These are phyloP conservation scores for Lucifuga dentata DNA, from an alignment of 2,113 vertebrate species.

Conservation along the genomic window DNA sequence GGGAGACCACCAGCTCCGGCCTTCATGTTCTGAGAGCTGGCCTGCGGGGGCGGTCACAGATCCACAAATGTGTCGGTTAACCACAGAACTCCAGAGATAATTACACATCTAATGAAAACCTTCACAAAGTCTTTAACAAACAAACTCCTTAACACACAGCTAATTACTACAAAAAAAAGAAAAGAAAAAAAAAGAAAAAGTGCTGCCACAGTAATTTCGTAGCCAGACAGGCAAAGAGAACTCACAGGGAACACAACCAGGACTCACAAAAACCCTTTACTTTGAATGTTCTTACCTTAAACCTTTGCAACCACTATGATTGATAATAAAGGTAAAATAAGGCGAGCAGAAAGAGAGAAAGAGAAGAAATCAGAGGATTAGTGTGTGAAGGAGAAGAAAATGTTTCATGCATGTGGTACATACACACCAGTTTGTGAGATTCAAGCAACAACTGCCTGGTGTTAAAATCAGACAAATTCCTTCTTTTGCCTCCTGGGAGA, in stretches of 20 bases:
- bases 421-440: conserved; percentile 13
- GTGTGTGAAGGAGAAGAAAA: conserved; percentile 59
- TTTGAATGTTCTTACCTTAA: conserved; percentile 95
- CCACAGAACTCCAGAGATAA: neutral
- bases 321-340: conserved; percentile 90
- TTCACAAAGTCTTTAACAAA: neutral
- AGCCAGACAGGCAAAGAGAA: conserved; percentile 21
- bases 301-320: conserved; percentile 99
- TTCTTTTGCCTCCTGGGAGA: no score
- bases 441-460: conserved; percentile 49
- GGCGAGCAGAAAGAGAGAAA: conserved; percentile 89
- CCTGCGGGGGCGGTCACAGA: conserved; percentile 77
- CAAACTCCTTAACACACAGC: neutral
- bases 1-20: conserved; percentile 93
- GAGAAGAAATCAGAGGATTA: conserved; percentile 90
- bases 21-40: conserved; percentile 99
- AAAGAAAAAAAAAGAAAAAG: neutral
- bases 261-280: conserved; percentile 19
- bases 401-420: conserved; percentile 20
- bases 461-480: conserved; percentile 32
- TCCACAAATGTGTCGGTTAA: neutral
- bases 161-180: neutral
- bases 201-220: neutral
- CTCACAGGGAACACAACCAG: conserved; percentile 1
- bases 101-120: neutral